Conservation (phyloP, 1,140 invertebrate species). For the Acromyrmex charruanus region DNA sequence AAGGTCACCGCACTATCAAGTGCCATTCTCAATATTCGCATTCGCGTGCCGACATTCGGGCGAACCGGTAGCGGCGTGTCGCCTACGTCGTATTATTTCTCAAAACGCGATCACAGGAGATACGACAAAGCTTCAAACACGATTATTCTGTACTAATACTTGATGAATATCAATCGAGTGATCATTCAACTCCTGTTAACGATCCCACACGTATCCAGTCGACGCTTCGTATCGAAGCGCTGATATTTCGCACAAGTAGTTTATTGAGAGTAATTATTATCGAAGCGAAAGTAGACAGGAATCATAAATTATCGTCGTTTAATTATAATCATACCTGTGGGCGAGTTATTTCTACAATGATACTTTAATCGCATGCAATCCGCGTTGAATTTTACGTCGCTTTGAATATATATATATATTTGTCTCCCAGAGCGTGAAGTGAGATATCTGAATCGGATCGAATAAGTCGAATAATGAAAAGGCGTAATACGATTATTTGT, state of each 20-base stretch:
- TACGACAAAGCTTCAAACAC: background rate
- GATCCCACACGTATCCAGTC: background rate
- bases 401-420: too few species aligned
- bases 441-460: background rate
- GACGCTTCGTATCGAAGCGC: background rate
- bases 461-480: background rate
- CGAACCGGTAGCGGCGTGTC: background rate
- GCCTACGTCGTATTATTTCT: too few species aligned
- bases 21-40: background rate
- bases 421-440: background rate
- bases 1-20: background rate
- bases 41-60: background rate
- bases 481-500: too few species aligned
- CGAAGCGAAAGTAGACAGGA: too few species aligned
- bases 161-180: background rate
- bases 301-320: too few species aligned
- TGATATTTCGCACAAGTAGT: background rate
- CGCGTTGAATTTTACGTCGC: too few species aligned
- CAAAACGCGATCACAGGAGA: background rate
- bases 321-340: too few species aligned
- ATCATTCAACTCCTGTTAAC: background rate
- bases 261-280: background rate
- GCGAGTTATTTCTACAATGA: too few species aligned
- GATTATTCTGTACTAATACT: background rate
- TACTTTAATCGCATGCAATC: too few species aligned